Evolutionary conservation across 2,888 invertebrate species (phyloP).

Genomic region (Junonia oenone): DNA sequence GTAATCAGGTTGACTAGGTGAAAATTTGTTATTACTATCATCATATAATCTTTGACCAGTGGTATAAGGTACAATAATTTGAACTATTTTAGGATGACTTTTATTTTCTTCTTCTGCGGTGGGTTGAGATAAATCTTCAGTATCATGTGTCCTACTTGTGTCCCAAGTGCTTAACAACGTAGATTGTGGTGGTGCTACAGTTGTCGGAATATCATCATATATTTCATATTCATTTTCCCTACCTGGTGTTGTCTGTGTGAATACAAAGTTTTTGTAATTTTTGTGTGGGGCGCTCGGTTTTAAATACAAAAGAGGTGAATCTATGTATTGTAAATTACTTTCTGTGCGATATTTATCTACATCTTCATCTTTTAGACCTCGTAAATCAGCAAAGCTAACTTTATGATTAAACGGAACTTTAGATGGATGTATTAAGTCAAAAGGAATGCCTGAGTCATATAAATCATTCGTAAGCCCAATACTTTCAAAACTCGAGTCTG

Average conservation of each 20-base stretch:
- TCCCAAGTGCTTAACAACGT: conserved; percentile 46
- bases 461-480: conserved; percentile 61
- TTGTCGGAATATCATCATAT: conserved; percentile 60
- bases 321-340: conserved; percentile 71
- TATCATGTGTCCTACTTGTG: conserved; percentile 49
- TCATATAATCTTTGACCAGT: conserved; percentile 57
- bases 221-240: conserved; percentile 63
- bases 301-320: conserved; percentile 79
- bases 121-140: conserved; percentile 41
- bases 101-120: conserved; percentile 41
- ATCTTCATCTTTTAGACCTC: conserved; percentile 63
- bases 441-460: conserved; percentile 49
- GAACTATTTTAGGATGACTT: conserved; percentile 83
- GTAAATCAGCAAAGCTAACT: conserved; percentile 58
- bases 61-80: conserved; percentile 90
- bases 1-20: conserved; percentile 57
- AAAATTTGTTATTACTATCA: conserved; percentile 32
- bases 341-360: conserved; percentile 69
- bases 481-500: conserved; percentile 67
- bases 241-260: conserved; percentile 47
- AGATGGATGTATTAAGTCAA: conserved; percentile 44
- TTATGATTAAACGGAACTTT: conserved; percentile 52
- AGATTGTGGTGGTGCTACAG: conserved; percentile 40
- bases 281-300: conserved; percentile 77
- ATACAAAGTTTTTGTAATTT: conserved; percentile 64